Percentiles rank a stretch among this genome's conserved stretches.
phyloP scores from a whole-genome alignment of 2,797 vertebrate genomes.

The Sebastes miniatus region DNA sequence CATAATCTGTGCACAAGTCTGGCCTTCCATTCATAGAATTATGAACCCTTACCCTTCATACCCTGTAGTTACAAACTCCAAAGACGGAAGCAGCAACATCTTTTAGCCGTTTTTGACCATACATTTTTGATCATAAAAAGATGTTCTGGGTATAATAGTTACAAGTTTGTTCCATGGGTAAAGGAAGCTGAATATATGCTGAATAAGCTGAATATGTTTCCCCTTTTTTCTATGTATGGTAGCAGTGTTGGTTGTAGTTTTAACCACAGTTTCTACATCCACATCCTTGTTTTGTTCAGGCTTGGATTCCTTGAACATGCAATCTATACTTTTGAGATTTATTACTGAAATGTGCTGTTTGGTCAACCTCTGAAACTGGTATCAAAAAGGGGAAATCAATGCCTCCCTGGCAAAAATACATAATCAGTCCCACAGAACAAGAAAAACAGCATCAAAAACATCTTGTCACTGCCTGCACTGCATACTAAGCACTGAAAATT shows the following conservation, averaged over 20 bases:
- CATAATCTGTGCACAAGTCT: neutral
- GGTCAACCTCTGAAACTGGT: neutral
- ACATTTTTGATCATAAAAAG: neutral
- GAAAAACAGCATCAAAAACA: neutral
- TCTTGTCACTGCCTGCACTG: neutral
- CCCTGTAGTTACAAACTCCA: neutral
- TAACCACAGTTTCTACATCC: slow-evolving; percentile 14
- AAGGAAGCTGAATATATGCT: neutral
- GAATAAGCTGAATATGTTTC: slow-evolving; percentile 28
- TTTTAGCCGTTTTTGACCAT: neutral
- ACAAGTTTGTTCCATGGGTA: neutral
- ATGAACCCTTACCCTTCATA: neutral
- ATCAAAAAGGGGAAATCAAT: neutral
- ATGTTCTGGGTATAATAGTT: neutral
- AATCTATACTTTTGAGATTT: neutral
- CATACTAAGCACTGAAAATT: neutral
- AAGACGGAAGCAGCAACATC: neutral
- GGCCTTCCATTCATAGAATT: neutral
- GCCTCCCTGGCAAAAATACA: neutral
- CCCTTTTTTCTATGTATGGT: slow-evolving; percentile 14
- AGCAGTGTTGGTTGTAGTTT: neutral
- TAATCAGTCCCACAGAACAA: neutral
- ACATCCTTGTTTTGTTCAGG: neutral
- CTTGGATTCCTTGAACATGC: neutral
- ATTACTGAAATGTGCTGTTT: neutral